phyloP scores from a whole-genome alignment of 2,797 vertebrate genomes.

The Ceryle rudis region DNA sequence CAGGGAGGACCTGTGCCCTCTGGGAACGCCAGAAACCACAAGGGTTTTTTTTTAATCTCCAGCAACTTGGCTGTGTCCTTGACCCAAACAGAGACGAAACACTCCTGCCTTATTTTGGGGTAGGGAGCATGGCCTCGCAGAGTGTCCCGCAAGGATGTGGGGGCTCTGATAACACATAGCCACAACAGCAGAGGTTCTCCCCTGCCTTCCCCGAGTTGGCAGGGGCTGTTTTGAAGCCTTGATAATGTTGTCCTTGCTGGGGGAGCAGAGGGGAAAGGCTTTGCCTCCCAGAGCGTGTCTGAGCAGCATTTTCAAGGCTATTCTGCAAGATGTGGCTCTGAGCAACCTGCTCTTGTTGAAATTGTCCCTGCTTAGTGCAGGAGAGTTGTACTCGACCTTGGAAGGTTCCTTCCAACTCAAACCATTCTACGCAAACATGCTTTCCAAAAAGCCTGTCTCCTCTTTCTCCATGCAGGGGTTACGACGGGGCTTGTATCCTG shows the following conservation, averaged over 20 bases:
- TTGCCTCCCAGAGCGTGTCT: not conserved
- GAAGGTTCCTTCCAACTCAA: not conserved
- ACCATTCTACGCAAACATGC: not conserved
- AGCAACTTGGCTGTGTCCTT: not conserved
- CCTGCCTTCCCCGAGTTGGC: not conserved
- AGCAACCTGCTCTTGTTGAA: not conserved
- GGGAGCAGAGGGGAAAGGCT: not conserved
- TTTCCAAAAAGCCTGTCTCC: not conserved
- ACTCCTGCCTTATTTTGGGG: not conserved
- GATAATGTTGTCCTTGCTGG: not conserved
- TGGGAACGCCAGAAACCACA: not conserved
- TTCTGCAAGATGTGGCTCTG: not conserved
- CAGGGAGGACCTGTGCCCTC: fast-evolving
- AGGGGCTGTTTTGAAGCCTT: not conserved
- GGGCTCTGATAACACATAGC: not conserved
- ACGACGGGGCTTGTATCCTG: fast-evolving
- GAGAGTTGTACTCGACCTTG: not conserved
- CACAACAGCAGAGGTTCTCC: not conserved
- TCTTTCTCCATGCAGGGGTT: not conserved
- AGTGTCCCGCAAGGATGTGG: fast-evolving
- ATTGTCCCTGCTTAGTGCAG: not conserved
- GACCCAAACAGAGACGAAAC: not conserved
- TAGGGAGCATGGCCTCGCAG: fast-evolving
- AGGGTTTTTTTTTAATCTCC: not conserved
- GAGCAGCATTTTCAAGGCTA: not conserved